These are phyloP conservation scores for Drosophila testacea DNA, from an alignment of 2,888 invertebrate species.

Conservation along the genomic window DNA sequence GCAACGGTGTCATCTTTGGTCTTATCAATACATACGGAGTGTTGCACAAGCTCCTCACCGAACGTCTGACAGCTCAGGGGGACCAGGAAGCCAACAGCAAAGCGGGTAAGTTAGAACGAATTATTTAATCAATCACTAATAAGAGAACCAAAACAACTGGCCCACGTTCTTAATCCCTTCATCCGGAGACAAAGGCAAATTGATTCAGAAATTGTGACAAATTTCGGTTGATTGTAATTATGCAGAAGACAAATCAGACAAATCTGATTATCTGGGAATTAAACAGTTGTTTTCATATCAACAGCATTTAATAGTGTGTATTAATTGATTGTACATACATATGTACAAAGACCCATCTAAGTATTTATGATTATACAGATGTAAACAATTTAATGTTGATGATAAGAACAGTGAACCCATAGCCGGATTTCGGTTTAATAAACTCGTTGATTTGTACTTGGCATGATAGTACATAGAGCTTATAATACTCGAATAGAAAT, in stretches of 20 bases:
- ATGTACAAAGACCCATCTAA: neutral
- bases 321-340: conserved; percentile 11
- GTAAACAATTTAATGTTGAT: neutral
- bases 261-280: conserved; percentile 65
- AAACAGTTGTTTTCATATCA: conserved; percentile 46
- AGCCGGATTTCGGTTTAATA: conserved; percentile 14
- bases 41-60: conserved; percentile 88
- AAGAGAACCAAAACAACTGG: conserved; percentile 27
- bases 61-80: conserved; percentile 88
- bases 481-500: neutral
- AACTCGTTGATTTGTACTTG: conserved; percentile 16
- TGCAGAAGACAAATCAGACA: conserved; percentile 52
- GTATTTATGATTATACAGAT: neutral
- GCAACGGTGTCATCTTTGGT: conserved; percentile 96
- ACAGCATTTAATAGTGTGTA: conserved; percentile 12
- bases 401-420: conserved; percentile 26
- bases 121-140: conserved; percentile 8
- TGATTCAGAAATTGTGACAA: conserved; percentile 54
- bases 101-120: conserved; percentile 88
- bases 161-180: conserved; percentile 53
- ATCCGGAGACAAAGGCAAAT: conserved; percentile 57
- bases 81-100: conserved; percentile 91
- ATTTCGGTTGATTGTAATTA: conserved; percentile 66
- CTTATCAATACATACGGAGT: conserved; percentile 96
- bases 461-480: neutral